phyloP scores from a whole-genome alignment of 2,797 vertebrate species.

The Myoxocephalus aenaeus region DNA sequence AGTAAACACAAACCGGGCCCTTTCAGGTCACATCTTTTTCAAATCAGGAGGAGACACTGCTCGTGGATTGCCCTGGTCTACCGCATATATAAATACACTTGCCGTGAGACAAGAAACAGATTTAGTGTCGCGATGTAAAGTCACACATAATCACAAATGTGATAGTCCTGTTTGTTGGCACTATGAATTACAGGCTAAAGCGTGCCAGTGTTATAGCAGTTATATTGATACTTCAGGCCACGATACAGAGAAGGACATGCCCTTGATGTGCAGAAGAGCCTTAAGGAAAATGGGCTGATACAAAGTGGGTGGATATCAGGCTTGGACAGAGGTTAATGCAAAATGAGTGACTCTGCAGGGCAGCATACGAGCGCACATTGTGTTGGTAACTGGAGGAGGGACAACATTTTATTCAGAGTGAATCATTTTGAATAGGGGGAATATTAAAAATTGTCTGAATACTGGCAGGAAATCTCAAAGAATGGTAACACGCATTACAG shows the following conservation, averaged over 20 bases:
- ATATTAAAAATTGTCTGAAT: constrained; percentile 44
- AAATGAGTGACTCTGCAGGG: constrained; percentile 63
- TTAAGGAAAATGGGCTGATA: constrained; percentile 57
- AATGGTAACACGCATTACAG: constrained; percentile 41
- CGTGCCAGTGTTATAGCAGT: constrained; percentile 32
- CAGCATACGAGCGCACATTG: constrained; percentile 46
- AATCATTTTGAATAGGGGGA: constrained; percentile 27
- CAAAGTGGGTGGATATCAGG: constrained; percentile 58
- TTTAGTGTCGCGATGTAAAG: constrained; percentile 20
- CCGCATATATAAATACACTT: constrained; percentile 55
- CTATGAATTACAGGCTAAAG: constrained; percentile 52
- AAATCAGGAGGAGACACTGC: constrained; percentile 58
- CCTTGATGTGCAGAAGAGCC: constrained; percentile 73
- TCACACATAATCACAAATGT: constrained; percentile 25
- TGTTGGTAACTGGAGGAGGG: constrained; percentile 34
- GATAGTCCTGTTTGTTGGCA: constrained; percentile 51
- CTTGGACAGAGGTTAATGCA: constrained; percentile 67
- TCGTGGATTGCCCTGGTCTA: constrained; percentile 46
- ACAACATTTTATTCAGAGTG: constrained; percentile 26
- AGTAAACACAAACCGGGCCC: constrained; percentile 63
- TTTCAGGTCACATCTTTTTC: constrained; percentile 76
- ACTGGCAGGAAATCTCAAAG: constrained; percentile 42
- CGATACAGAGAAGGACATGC: constrained; percentile 64
- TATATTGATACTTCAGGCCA: constrained; percentile 59
- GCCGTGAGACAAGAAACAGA: constrained; percentile 32